Percentiles rank a stretch among this genome's conserved stretches.
Evolutionary conservation across 2,888 invertebrate species (phyloP).

Genomic region (Pandemis cinnamomeana): DNA sequence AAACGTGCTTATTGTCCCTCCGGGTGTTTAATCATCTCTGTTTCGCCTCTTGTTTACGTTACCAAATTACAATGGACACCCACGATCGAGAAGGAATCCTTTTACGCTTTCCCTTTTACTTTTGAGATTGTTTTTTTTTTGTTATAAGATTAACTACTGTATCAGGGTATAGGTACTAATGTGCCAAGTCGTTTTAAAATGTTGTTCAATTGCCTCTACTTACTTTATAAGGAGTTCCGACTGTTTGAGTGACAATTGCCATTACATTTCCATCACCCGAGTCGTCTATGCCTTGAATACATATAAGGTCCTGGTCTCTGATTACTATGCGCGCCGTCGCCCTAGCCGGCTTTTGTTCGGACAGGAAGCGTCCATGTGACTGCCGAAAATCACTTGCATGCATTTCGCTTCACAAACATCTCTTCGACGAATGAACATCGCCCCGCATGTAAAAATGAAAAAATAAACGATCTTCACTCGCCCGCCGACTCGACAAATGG

Average conservation of each 20-base stretch:
- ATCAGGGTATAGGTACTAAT: constrained; percentile 9
- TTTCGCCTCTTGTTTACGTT: constrained; percentile 34
- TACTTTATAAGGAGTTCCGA: constrained; percentile 73
- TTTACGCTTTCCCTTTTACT: constrained; percentile 24
- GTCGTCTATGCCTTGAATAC: constrained; percentile 66
- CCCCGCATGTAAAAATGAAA: constrained; percentile 62
- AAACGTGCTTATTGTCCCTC: constrained; percentile 38
- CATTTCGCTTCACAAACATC: constrained; percentile 67
- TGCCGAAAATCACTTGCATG: constrained; percentile 74
- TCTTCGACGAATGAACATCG: constrained; percentile 63
- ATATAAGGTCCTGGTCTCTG: constrained; percentile 60
- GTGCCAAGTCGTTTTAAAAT: constrained; percentile 18
- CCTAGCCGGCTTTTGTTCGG: constrained; percentile 79
- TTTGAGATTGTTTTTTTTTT: constrained; percentile 2
- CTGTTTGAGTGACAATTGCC: constrained; percentile 75
- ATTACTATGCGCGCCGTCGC: constrained; percentile 75
- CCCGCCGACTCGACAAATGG: constrained; percentile 69
- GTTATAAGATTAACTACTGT: constrained; percentile 4
- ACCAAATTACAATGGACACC: constrained; percentile 31
- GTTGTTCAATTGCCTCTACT: constrained; percentile 52
- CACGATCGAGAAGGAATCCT: constrained; percentile 27
- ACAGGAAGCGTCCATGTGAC: constrained; percentile 78
- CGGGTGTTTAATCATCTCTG: constrained; percentile 37
- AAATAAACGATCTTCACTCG: constrained; percentile 66
- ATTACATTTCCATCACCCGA: constrained; percentile 73